phyloP scores from a whole-genome alignment of 2,888 invertebrate genomes.

The Tiliacea citrago region DNA sequence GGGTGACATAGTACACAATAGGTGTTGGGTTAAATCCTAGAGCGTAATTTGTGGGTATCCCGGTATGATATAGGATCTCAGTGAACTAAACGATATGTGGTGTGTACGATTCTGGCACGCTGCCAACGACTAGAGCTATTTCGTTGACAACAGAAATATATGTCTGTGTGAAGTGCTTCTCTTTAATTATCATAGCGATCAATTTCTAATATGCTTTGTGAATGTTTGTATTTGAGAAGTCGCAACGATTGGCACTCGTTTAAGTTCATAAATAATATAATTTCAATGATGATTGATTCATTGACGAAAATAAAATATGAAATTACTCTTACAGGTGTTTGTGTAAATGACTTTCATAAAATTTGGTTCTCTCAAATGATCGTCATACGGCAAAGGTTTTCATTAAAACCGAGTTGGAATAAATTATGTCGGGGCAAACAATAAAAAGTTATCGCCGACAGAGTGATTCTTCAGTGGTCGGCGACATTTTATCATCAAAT shows the following conservation, averaged over 20 bases:
- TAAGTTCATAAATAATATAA: background rate
- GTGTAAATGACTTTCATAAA: background rate
- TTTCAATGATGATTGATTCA: background rate
- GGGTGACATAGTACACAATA: slow-evolving; percentile 45
- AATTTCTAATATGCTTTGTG: slow-evolving; percentile 29
- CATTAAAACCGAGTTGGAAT: slow-evolving; percentile 37
- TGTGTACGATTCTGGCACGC: slow-evolving; percentile 70
- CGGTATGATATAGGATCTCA: slow-evolving; percentile 57
- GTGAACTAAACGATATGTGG: slow-evolving; percentile 60
- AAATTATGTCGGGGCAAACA: slow-evolving; percentile 34
- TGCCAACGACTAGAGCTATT: slow-evolving; percentile 69
- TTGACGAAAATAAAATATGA: slow-evolving; percentile 8
- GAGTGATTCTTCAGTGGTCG: slow-evolving; percentile 43
- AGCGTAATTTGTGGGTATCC: slow-evolving; percentile 32
- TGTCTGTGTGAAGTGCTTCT: slow-evolving; percentile 40
- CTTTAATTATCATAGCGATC: slow-evolving; percentile 33
- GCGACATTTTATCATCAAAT: slow-evolving; percentile 35
- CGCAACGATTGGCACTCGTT: slow-evolving; percentile 1
- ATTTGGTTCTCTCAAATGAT: slow-evolving; percentile 17
- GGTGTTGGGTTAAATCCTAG: slow-evolving; percentile 24
- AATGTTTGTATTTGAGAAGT: slow-evolving; percentile 22
- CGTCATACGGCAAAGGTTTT: slow-evolving; percentile 43
- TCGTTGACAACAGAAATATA: slow-evolving; percentile 67
- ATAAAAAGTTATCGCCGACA: slow-evolving; percentile 47
- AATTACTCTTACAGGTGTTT: slow-evolving; percentile 19